Conservation (phyloP, 2,797 vertebrate species). For the Propithecus perrieri region DNA sequence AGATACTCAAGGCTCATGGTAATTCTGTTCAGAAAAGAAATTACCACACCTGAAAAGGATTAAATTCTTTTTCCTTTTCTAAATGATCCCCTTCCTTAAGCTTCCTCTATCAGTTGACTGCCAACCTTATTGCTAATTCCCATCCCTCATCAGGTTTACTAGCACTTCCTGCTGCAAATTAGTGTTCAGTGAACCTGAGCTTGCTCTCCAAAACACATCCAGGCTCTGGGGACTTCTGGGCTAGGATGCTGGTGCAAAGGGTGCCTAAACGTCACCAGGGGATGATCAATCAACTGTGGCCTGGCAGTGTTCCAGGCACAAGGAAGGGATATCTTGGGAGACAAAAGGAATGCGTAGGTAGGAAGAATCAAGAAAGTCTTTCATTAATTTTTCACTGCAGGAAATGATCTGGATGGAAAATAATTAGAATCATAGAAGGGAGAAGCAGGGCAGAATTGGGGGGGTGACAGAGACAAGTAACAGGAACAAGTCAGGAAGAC, state of each 20-base stretch:
- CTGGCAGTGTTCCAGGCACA: background rate
- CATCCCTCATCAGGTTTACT: background rate
- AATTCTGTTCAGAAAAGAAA: slow-evolving; percentile 44
- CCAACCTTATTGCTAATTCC: slow-evolving; percentile 28
- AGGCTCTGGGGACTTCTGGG: background rate
- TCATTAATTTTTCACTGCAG: background rate
- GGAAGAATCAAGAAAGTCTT: background rate
- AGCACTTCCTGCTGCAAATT: slow-evolving; percentile 59
- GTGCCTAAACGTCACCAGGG: background rate
- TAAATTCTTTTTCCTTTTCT: slow-evolving; percentile 56
- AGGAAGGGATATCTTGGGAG: background rate
- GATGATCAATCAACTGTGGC: background rate
- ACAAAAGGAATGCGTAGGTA: background rate
- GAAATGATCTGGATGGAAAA: background rate
- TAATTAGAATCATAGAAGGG: background rate
- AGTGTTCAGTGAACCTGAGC: background rate
- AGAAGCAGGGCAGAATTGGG: background rate
- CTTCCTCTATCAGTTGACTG: slow-evolving; percentile 22
- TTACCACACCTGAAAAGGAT: slow-evolving; percentile 62
- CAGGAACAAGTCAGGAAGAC: background rate
- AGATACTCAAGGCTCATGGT: background rate
- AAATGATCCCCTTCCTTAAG: slow-evolving; percentile 38
- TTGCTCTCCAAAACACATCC: slow-evolving; percentile 23
- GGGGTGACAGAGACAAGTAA: background rate
- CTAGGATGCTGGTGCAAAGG: background rate